Base-by-base conservation (phyloP, 2,113 vertebrate species). In the Anarrhichthys ocellatus region DNA sequence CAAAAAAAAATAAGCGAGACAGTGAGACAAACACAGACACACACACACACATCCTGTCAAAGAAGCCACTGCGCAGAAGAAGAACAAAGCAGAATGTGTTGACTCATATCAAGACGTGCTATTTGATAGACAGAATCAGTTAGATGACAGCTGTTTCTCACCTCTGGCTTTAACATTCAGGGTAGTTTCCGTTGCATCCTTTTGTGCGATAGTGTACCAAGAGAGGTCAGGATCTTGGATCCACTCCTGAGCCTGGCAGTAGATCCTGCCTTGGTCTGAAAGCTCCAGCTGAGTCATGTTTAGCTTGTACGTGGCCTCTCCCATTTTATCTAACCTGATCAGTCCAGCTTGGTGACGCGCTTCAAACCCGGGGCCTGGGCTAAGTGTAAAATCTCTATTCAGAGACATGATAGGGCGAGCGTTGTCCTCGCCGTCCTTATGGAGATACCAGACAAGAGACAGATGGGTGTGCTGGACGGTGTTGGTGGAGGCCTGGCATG, bases 401-500 rank as follows among this genome's bases (percentile, higher is more conserved):
- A 99, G 91, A 38, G 95, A 95, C 66, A 99, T 92, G 32, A 99
- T 93, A 29, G 93, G 62, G 27, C 61, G 52, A 0, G 88, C 14
- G 0, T 0, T 11, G 0, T 48, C 54, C 44, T 86, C 56, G 24
- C 24, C 80, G 20, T 85, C 81, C 80, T 50, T 91, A 15, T 58
- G 91, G 32, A 94, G 86, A 86, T 94, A 95, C 97, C 97, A 99
- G 81, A 94, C 76, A 56, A 99, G 87, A 13, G 97, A 96, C 86
- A 99, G 90, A 48, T 99, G 98, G 0, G 97, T 98, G 63, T 99
- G 98, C 78, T 97, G 97, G 79, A 90, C 52, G 3, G 97, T 98
- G 89, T 95, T 94, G 87, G 88, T 96, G 46, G 94, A 96, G 20
- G 94, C 97, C 24, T 96, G 89, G 2, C 97, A 99, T 24, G 90